Evolutionary conservation across 2,113 vertebrate species (phyloP).

Genomic region (Mesocricetus auratus): DNA sequence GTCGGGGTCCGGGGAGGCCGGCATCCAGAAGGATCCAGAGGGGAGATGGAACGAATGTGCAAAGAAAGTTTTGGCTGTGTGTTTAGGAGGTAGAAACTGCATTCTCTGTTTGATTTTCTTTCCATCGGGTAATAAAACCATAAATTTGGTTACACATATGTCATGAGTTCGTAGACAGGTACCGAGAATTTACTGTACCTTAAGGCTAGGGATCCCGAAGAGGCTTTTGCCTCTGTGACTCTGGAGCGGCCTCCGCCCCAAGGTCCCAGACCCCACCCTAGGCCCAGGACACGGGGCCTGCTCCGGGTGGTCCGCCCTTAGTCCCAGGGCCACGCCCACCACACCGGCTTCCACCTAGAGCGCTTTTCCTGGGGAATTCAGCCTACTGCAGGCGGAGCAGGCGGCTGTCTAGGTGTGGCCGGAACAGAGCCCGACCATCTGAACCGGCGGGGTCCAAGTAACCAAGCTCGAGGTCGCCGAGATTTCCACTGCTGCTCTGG

Average conservation of each 20-base stretch:
- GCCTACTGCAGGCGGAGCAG: accelerated
- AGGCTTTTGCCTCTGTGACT: accelerated
- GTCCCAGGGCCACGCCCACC: neutral
- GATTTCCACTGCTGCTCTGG: neutral
- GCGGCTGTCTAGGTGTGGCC: neutral
- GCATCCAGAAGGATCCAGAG: neutral
- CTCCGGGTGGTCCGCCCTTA: accelerated
- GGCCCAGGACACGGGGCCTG: accelerated
- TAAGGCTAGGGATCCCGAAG: neutral
- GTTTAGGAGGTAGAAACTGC: neutral
- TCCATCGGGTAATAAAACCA: neutral
- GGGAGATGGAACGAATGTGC: accelerated
- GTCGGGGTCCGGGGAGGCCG: accelerated
- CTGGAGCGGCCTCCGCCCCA: too few relatives aligned
- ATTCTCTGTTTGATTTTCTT: neutral
- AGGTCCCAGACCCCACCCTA: neutral
- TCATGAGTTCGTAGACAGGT: neutral
- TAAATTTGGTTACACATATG: neutral
- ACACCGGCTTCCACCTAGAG: neutral
- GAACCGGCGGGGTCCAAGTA: neutral
- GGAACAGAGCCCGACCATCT: neutral
- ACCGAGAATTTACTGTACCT: neutral
- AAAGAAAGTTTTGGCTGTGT: neutral
- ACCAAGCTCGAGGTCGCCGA: neutral
- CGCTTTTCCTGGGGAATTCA: neutral